Percentiles rank a stretch among this genome's conserved stretches.
phyloP scores from a whole-genome alignment of 1,140 invertebrate species.

The Palaemon carinicauda region DNA sequence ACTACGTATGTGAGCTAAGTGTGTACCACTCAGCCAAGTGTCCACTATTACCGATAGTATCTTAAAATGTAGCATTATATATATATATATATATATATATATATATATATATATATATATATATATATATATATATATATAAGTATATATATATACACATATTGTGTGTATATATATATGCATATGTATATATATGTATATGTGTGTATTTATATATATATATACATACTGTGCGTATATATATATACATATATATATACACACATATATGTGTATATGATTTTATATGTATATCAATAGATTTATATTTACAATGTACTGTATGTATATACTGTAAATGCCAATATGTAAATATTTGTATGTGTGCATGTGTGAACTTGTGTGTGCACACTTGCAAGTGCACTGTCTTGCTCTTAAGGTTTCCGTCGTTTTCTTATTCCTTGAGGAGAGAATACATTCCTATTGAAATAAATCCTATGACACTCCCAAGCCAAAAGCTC shows the following conservation, averaged over 20 bases:
- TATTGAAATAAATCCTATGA: too few species aligned
- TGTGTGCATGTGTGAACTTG: too few species aligned
- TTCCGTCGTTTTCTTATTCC: too few species aligned
- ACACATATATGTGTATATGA: neutral
- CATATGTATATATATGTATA: neutral
- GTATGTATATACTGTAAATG: neutral
- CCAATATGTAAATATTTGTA: neutral
- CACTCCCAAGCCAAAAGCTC: too few species aligned
- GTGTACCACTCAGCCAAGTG: too few species aligned
- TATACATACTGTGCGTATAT: too few species aligned
- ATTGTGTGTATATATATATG: neutral
- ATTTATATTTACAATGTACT: neutral
- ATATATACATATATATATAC: neutral
- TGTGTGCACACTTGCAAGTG: too few species aligned
- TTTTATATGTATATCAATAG: neutral
- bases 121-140: neutral
- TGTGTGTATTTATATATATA: neutral
- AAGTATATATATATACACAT: neutral
- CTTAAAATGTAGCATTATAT: neutral
- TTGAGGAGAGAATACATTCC: too few species aligned
- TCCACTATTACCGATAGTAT: too few species aligned
- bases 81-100: neutral
- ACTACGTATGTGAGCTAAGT: too few species aligned
- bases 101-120: slow-evolving; percentile 5
- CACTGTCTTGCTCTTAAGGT: too few species aligned